phyloP scores from a whole-genome alignment of 2,113 vertebrate genomes.

The Psilopsiagon aymara region DNA sequence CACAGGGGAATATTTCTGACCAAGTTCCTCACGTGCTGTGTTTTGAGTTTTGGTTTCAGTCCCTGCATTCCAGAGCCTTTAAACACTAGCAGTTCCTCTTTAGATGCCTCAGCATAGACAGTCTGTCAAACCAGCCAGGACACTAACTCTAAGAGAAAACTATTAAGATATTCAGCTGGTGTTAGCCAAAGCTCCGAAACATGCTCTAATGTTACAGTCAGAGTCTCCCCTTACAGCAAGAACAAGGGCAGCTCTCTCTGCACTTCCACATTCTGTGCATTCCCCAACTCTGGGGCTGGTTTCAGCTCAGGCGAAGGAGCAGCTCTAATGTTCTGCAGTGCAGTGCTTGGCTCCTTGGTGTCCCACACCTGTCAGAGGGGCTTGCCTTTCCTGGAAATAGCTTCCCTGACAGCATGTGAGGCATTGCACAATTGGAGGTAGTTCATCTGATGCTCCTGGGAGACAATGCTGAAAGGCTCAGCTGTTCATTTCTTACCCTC shows the following conservation, averaged over 20 bases:
- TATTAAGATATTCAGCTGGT: constrained; percentile 48
- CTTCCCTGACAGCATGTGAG: not conserved
- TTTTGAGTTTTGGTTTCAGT: not conserved
- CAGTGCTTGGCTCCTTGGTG: constrained; percentile 27
- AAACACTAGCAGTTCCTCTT: not conserved
- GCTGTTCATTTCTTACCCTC: constrained; percentile 46
- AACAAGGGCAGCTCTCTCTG: constrained; percentile 50
- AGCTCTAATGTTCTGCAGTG: not conserved
- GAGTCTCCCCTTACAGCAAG: not conserved
- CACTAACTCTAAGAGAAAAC: not conserved
- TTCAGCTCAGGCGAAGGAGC: not conserved
- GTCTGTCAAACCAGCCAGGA: not conserved
- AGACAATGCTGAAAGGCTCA: constrained; percentile 8
- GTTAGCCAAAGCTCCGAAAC: constrained; percentile 13
- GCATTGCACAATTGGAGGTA: not conserved
- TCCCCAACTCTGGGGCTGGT: not conserved
- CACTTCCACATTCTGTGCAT: constrained; percentile 57
- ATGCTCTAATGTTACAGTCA: not conserved
- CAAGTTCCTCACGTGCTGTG: not conserved
- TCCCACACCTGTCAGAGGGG: constrained; percentile 48
- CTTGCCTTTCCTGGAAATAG: constrained; percentile 13
- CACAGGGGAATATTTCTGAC: not conserved
- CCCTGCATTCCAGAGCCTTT: not conserved
- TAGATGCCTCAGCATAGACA: not conserved
- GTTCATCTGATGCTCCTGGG: constrained; percentile 33